Percentiles rank a stretch among this genome's conserved stretches.
phyloP scores from a whole-genome alignment of 2,888 invertebrate species.

The Parnassius orleans region DNA sequence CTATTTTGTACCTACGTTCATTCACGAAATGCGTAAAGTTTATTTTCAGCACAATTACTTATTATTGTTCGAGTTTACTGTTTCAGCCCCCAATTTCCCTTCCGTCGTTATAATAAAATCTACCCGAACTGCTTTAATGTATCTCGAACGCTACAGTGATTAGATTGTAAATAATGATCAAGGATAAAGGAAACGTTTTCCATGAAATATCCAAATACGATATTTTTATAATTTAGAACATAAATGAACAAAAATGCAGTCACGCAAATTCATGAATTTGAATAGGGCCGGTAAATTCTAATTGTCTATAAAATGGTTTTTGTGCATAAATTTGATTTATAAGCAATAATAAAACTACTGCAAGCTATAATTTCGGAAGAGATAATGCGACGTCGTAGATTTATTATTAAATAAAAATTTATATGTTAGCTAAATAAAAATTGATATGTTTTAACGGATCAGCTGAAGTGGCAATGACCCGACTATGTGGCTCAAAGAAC shows the following conservation, averaged over 20 bases:
- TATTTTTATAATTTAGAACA: constrained; percentile 41
- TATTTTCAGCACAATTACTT: constrained; percentile 6
- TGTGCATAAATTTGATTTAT: constrained; percentile 45
- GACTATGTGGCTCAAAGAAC: too few species aligned
- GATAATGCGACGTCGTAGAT: background rate
- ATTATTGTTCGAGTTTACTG: constrained; percentile 6
- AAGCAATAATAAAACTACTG: constrained; percentile 37
- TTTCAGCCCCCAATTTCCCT: constrained; percentile 10
- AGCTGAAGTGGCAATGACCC: too few species aligned
- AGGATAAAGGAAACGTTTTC: constrained; percentile 10
- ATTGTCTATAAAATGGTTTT: constrained; percentile 31
- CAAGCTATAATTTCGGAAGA: constrained; percentile 5
- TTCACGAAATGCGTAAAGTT: constrained; percentile 19
- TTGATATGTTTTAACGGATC: too few species aligned
- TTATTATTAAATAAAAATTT: too few species aligned
- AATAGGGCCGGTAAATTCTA: constrained; percentile 47
- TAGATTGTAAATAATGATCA: constrained; percentile 18
- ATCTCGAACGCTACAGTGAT: constrained; percentile 17
- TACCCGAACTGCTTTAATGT: constrained; percentile 22
- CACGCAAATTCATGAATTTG: constrained; percentile 51
- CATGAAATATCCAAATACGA: constrained; percentile 29
- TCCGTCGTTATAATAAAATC: constrained; percentile 17
- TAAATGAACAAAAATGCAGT: constrained; percentile 32
- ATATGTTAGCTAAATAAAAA: too few species aligned
- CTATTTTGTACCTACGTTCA: background rate